Evolutionary conservation across 1,140 invertebrate genomes (phyloP).

Genomic region (Sipha flava): DNA sequence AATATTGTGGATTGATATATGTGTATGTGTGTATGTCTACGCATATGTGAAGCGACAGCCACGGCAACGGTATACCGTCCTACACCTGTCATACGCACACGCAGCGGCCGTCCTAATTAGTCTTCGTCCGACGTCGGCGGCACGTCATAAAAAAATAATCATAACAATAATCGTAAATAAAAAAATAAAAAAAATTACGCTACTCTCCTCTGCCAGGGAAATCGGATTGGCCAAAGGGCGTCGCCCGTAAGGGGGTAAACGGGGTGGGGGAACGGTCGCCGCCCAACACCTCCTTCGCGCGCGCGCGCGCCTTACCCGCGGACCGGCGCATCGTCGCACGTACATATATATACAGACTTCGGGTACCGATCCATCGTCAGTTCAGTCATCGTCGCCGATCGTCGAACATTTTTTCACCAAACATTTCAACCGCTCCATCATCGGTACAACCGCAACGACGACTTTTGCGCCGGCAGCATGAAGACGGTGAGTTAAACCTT

Average conservation of each 20-base stretch:
- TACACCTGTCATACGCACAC: slow-evolving; percentile 1
- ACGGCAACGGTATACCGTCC: too few species aligned
- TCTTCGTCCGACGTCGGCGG: not conserved
- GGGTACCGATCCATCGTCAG: slow-evolving; percentile 6
- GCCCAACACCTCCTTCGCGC: slow-evolving; percentile 3
- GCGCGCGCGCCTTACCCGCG: not conserved
- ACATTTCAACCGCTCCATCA: too few species aligned
- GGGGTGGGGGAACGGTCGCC: not conserved
- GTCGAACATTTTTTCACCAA: not conserved
- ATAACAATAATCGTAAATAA: slow-evolving; percentile 7
- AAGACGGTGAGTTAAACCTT: not conserved
- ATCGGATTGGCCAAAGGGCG: not conserved
- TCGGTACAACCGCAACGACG: too few species aligned
- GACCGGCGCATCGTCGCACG: not conserved
- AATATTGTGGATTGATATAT: not conserved
- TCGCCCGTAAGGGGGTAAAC: not conserved
- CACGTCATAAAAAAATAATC: not conserved
- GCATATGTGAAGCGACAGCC: too few species aligned
- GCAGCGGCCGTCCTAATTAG: not conserved
- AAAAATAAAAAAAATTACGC: not conserved
- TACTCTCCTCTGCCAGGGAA: not conserved
- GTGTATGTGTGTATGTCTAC: too few species aligned
- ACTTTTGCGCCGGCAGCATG: not conserved
- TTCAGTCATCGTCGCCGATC: not conserved
- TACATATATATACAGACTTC: slow-evolving; percentile 11